phyloP scores from a whole-genome alignment of 2,888 invertebrate genomes.

The Bugulina stolonifera region DNA sequence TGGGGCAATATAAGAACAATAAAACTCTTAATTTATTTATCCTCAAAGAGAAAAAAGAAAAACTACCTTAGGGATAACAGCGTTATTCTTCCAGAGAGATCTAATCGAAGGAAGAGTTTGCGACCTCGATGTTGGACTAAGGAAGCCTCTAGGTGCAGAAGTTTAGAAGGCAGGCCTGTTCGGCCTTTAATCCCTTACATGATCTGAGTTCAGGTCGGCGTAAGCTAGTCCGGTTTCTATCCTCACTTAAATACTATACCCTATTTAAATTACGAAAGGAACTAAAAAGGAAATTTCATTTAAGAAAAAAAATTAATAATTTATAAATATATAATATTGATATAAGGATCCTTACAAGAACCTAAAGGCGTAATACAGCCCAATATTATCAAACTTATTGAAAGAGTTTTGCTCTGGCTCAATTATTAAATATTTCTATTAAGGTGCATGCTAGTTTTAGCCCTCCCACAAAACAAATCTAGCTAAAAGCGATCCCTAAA shows the following conservation, averaged over 20 bases:
- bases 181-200: constrained; percentile 77
- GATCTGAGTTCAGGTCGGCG: constrained; percentile 83
- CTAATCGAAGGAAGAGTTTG: constrained; percentile 69
- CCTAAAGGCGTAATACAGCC: no score
- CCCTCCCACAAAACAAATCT: not conserved
- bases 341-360: no score
- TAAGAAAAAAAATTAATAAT: constrained; percentile 24
- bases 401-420: constrained; percentile 9
- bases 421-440: not conserved
- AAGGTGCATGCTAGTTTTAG: not conserved
- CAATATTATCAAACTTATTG: no score
- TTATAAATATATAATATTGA: constrained; percentile 29
- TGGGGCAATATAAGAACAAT: constrained; percentile 34
- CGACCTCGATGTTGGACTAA: constrained; percentile 87
- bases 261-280: constrained; percentile 76
- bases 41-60: constrained; percentile 54
- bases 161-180: constrained; percentile 59
- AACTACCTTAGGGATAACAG: constrained; percentile 81
- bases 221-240: constrained; percentile 81
- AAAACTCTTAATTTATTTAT: constrained; percentile 22
- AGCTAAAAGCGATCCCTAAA: not conserved
- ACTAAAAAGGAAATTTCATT: constrained; percentile 35
- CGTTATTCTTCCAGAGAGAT: constrained; percentile 71
- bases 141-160: constrained; percentile 63
- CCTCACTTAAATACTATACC: constrained; percentile 50